These are phyloP conservation scores for Crotalus horridus DNA, from an alignment of 2,113 vertebrate genomes.

Conservation along the genomic window DNA sequence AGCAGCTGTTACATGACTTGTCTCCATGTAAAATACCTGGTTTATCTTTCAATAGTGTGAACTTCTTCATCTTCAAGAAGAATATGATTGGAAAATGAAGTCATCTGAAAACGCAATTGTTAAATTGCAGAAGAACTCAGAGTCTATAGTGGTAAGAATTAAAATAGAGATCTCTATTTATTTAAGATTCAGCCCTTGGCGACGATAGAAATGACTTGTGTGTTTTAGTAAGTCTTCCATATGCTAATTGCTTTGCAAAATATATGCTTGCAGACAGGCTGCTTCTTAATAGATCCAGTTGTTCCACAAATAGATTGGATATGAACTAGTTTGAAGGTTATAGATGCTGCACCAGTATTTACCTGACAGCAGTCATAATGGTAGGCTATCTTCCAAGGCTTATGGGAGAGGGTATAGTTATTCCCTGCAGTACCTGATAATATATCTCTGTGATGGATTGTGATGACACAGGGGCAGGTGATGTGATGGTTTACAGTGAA, in stretches of 20 bases:
- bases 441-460: no score
- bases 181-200: not conserved
- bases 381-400: not conserved
- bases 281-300: not conserved
- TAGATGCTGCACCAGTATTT: not conserved
- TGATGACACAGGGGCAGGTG: no score
- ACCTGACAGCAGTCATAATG: not conserved
- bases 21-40: not conserved
- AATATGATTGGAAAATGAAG: constrained; percentile 70
- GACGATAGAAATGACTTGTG: not conserved
- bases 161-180: not conserved
- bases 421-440: no score
- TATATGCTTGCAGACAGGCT: not conserved
- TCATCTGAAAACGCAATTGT: constrained; percentile 77
- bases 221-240: not conserved
- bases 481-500: no score
- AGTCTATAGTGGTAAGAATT: constrained; percentile 74
- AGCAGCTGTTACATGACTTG: not conserved
- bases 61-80: constrained; percentile 62
- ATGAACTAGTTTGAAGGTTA: not conserved
- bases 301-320: not conserved
- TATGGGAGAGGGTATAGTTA: no score
- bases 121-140: constrained; percentile 77
- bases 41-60: constrained; percentile 67
- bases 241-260: not conserved